Conservation (phyloP, 1,140 invertebrate genomes). For the Drosophila ohnishii region DNA sequence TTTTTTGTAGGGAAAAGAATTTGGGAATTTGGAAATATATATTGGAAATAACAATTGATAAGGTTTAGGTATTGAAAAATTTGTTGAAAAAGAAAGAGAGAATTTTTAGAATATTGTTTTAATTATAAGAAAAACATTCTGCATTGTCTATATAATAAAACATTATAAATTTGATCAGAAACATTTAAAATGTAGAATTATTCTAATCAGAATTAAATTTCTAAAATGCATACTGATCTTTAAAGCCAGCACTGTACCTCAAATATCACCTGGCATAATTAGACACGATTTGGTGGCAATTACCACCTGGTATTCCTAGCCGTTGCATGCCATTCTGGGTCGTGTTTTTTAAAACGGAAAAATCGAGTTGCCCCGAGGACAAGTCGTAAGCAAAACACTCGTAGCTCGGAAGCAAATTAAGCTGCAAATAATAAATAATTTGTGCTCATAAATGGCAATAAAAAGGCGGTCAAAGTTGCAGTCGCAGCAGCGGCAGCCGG, state of each 20-base stretch:
- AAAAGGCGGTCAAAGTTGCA: constrained; percentile 64
- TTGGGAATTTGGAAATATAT: no score
- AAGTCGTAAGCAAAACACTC: constrained; percentile 46
- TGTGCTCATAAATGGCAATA: constrained; percentile 75
- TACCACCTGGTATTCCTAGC: constrained; percentile 67
- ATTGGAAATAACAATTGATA: neutral
- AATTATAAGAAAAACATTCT: neutral
- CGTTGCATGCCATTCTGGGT: constrained; percentile 45
- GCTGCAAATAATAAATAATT: constrained; percentile 79
- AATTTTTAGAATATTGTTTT: neutral
- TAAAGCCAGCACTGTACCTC: constrained; percentile 10
- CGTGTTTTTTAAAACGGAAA: constrained; percentile 10
- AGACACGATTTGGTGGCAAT: constrained; percentile 74
- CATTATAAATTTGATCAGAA: no score
- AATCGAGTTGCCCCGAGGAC: constrained; percentile 5
- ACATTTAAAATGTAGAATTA: no score
- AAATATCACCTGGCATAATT: constrained; percentile 60
- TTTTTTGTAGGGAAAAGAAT: neutral
- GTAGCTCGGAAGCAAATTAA: constrained; percentile 78
- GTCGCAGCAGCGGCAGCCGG: constrained; percentile 7
- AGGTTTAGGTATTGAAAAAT: neutral
- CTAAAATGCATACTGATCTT: neutral
- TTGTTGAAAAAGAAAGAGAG: neutral
- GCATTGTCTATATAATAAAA: no score
- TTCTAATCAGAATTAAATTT: no score